Base-by-base conservation (phyloP, 2,113 vertebrate genomes). In the Oreocharis arfaki region DNA sequence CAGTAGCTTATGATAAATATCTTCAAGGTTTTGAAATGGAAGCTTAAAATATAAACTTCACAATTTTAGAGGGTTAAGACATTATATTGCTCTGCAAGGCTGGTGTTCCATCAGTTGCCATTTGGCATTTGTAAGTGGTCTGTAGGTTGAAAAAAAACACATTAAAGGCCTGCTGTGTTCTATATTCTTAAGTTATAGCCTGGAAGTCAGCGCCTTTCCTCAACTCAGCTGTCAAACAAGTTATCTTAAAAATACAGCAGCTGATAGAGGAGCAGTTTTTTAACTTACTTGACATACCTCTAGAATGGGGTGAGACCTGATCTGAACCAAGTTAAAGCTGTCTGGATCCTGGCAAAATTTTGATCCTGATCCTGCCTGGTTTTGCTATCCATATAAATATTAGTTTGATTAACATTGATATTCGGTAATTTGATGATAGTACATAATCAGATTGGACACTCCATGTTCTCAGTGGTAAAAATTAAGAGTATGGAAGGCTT, bases 221-320 rank as follows among this genome's bases (percentile, higher is more conserved):
- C 35, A 42, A 11, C 12, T 42, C 47, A 42, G 6, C 16, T 79
- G 35, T 39, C 22, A 42, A 5, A 46, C 13, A 33, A 52, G 15
- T 27, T 52, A 18, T 9, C 42, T 47, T 55, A 35, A 76, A 78
- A 74, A 69, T 35, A 35, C 15, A n/a, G 20, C 30, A 32, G 33
- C 44, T 88, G 55, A 69, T 52, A 41, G 4, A 69, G 18, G 11
- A 69, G 30, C 18, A 42, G 4, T 41, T 65, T 85, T 65, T 49
- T 5, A 19, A 27, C 7, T 56, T 50, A 44, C 0, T 56, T 28
- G 5, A 5, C 4, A 0, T 32, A 26, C 35, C 10, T 9, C 27
- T 74, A 27, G 32, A 52, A 28, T 44, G 11, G 21, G 35, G 10
- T 28, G 33, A 70, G 15, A 68, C 3, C 10, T 86, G 42, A 18